Evolutionary conservation across 2,797 vertebrate genomes (phyloP), one percentile per base, ranked within the genome.

Genomic region (Gadopsis bispinosus): DNA sequence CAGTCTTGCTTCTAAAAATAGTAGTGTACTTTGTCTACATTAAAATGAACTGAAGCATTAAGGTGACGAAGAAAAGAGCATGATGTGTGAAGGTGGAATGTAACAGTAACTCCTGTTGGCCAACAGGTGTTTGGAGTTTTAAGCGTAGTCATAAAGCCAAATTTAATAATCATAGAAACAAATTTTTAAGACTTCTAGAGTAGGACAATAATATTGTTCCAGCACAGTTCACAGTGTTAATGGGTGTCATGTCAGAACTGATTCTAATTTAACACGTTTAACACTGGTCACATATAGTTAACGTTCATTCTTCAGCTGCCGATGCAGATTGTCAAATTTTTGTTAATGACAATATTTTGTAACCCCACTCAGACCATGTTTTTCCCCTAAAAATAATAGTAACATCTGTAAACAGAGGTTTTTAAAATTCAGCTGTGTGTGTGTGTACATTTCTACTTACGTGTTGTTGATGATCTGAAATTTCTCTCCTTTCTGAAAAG

Each of bases 391-490:
- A 41, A 10, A 47, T 5, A 35, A 10, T 1, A 26, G 26, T 26
- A 12, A 64, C 45, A 65, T 66, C 5, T 56, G 19, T 41, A 39
- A 59, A 54, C n/a, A 41, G 22, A 64, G 19, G 9, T 33, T 11
- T 29, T 14, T 26, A 19, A 64, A 55, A 64, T 6, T 2, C 33
- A 47, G 17, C 10, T 33, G 13, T 33, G 22, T 73, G 3, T 9
- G 13, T 9, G 13, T 35, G 48, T 35, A 10, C 8, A 31, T 9
- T 66, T 41, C 13, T 48, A 87, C 97, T 96, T 88, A 99, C 98
- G 94, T 97, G 84, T 97, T 99, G 91, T 98, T 99, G 93, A 99
- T 97, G 83, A 99, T 98, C 86, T 99, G 97, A 83, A 99, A 98
- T 91, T 97, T 99, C 88, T 99, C 98, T 79, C 98, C 98, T 90